phyloP scores from a whole-genome alignment of 2,113 vertebrate genomes.

The Bathybates hornii region DNA sequence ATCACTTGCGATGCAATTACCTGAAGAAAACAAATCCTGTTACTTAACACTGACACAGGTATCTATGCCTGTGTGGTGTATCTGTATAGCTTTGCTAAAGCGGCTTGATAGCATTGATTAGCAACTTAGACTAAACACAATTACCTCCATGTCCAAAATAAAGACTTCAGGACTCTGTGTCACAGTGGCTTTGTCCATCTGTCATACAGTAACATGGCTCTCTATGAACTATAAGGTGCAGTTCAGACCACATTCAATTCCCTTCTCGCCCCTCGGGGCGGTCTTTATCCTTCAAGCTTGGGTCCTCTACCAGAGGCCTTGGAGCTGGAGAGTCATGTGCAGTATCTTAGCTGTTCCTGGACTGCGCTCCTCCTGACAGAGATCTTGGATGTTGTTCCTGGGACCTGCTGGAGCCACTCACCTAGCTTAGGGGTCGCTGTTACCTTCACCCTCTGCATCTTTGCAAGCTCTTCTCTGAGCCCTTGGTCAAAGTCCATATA shows the following conservation, averaged over 20 bases:
- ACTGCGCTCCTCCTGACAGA: rapidly evolving
- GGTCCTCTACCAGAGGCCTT: not conserved
- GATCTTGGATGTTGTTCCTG: not conserved
- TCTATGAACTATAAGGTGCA: not conserved
- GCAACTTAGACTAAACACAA: not conserved
- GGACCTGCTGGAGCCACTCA: not conserved
- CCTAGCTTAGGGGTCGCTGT: not conserved
- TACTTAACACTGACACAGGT: not conserved
- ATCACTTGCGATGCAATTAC: not conserved
- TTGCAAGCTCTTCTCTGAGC: not conserved
- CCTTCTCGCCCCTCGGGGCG: not conserved
- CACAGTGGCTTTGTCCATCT: not conserved
- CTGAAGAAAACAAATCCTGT: not conserved
- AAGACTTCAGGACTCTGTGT: not conserved
- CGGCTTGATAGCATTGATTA: not conserved
- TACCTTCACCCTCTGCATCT: not conserved
- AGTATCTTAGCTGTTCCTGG: not conserved
- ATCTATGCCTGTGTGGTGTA: not conserved
- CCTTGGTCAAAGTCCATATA: not conserved
- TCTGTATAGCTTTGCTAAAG: not conserved
- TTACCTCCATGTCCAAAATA: not conserved
- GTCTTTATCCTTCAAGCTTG: not conserved
- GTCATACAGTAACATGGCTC: not conserved
- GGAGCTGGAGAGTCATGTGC: not conserved
- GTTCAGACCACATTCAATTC: not conserved